Base-by-base conservation (phyloP, 2,113 vertebrate genomes). In the Poeciliopsis occidentalis region DNA sequence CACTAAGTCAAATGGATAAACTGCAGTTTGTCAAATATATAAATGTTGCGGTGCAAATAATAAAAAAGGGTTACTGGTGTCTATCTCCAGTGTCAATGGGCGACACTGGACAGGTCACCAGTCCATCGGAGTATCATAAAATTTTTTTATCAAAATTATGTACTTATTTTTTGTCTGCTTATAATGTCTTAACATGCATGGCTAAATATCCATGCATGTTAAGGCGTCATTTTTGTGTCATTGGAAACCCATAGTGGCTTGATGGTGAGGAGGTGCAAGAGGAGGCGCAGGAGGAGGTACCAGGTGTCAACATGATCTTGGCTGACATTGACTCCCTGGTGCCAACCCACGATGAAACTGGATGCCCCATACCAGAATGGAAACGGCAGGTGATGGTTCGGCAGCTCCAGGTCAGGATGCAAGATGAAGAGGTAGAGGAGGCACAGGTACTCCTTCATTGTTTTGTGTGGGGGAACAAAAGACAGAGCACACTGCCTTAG, bases 371-470 rank as follows among this genome's bases (percentile, higher is more conserved):
- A 29, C 96, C 97, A 0, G 97, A 99, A 89, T 98, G 97, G 97
- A 99, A 98, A 89, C 95, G 97, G 60, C 97, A 99, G 81, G 97
- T 98, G 91, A 98, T 99, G 96, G 96, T 98, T 73, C 94, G 94
- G 8, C 95, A 95, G 90, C 94, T 99, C 78, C 95, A 95, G 79
- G 92, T 95, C 8, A 93, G 95, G 32, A 90, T 97, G 80, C 90
- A 85, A 5, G 88, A 90, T 3, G 94, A 96, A 31, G 91, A 91
- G 3, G 80, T 88, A 0, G 87, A 83, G 26, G 87, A 79, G 69
- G 92, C 62, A 78, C 92, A 95, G 95, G 96, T 97, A 92, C 51
- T 12, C 15, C 30, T 62, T 57, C 22, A 57, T 10, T 47, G 17
- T 57, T 57, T 57, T 24, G 19, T 12, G 34, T 37, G 34, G 0